phyloP scores from a whole-genome alignment of 1,140 invertebrate species.

The Heliothis subflexa region DNA sequence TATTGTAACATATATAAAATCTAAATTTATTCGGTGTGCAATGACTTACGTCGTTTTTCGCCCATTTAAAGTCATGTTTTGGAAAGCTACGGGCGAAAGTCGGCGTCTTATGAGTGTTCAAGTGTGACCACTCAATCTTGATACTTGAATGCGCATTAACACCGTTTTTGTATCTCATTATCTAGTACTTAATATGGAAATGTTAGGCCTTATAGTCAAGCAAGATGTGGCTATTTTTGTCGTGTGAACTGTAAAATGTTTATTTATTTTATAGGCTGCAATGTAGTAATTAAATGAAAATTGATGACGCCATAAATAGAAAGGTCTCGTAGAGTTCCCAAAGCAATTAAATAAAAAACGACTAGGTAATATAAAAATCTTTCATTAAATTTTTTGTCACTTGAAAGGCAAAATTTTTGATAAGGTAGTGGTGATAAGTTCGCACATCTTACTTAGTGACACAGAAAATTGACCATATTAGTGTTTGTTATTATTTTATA shows the following conservation, averaged over 20 bases:
- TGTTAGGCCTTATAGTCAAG: constrained; percentile 2
- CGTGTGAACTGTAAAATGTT: background rate
- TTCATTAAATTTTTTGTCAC: too few relatives aligned
- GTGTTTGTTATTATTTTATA: too few relatives aligned
- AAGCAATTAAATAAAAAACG: too few relatives aligned
- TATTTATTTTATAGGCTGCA: background rate
- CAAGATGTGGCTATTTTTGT: background rate
- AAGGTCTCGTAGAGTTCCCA: too few relatives aligned
- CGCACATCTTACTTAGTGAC: too few relatives aligned
- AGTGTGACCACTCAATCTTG: constrained; percentile 64
- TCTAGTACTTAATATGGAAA: constrained; percentile 34
- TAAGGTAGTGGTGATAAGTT: too few relatives aligned
- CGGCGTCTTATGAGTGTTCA: constrained; percentile 55
- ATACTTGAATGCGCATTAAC: constrained; percentile 54
- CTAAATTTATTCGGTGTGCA: constrained; percentile 9
- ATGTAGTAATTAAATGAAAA: too few relatives aligned
- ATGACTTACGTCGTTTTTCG: constrained; percentile 52
- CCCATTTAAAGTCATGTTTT: constrained; percentile 62
- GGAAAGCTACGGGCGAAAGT: constrained; percentile 79
- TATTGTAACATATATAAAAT: constrained; percentile 47
- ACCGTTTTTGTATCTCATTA: constrained; percentile 45
- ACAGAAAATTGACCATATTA: too few relatives aligned
- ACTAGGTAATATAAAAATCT: too few relatives aligned
- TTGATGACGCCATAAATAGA: too few relatives aligned
- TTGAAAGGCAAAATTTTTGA: too few relatives aligned